These are phyloP conservation scores for Melanotus villosus DNA, from an alignment of 2,888 invertebrate species.

Conservation along the genomic window DNA sequence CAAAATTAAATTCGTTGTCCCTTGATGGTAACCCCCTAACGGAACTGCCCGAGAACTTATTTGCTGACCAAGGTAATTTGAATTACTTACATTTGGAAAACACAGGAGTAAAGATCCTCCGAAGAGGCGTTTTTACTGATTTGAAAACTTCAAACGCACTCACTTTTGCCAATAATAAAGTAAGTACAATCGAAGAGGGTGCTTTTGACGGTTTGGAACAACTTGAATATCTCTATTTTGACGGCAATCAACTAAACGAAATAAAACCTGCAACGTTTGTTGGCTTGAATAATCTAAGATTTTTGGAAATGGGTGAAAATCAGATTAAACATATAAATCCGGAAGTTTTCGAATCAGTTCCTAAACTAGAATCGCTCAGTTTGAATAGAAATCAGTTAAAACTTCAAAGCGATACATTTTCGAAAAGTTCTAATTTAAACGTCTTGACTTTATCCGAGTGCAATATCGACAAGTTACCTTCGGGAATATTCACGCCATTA, in stretches of 20 bases:
- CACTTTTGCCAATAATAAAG: no score
- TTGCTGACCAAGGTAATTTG: no score
- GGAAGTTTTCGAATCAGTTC: not conserved
- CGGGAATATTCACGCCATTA: constrained; percentile 12
- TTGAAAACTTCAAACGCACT: no score
- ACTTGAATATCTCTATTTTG: constrained; percentile 16
- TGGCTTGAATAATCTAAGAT: constrained; percentile 35
- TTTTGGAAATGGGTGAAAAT: constrained; percentile 16
- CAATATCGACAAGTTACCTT: constrained; percentile 6
- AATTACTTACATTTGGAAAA: no score
- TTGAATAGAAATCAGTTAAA: constrained; percentile 14
- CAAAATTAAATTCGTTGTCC: no score
- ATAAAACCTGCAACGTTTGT: constrained; percentile 45
- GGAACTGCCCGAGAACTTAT: no score
- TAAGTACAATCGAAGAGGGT: constrained; percentile 4
- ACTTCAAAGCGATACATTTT: constrained; percentile 15
- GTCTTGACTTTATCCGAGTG: constrained; percentile 7
- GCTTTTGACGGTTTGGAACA: constrained; percentile 1
- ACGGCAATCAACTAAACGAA: constrained; percentile 50
- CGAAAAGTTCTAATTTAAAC: not conserved
- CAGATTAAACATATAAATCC: not conserved
- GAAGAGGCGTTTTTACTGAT: no score
- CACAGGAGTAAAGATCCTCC: no score
- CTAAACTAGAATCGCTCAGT: not conserved
- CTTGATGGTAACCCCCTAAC: no score